Base-by-base conservation (phyloP, 2,797 vertebrate genomes). In the Microctenopoma lineatum region DNA sequence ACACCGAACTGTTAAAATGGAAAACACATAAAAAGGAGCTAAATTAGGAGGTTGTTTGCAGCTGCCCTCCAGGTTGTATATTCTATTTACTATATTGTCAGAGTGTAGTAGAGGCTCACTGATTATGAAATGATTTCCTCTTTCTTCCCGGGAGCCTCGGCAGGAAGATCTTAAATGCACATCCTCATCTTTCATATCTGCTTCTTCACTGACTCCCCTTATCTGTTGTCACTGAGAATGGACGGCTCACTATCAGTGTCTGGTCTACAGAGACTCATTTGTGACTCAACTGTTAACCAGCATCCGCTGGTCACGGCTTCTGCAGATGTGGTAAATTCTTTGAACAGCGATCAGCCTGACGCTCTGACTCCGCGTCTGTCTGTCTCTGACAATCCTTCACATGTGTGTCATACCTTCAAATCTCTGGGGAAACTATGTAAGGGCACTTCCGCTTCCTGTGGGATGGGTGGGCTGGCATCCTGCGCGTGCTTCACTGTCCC, bases 361-460 rank as follows among this genome's bases (percentile, higher is more conserved):
- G 34, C 46, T 69, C 36, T 32, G 59, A 55, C 71, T 75, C 54
- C 27, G 10, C 66, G 56, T 57, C 46, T 60, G 58, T 77, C 70
- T 75, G 45, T 7, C 34, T 57, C 42, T 60, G 79, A 60, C 45
- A 48, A 74, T 83, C 34, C 56, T 44, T 83, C 51, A 77, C 74
- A 74, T 56, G 59, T 59, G 76, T 83, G 79, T 89, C 89, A 87
- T 65, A 62, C 62, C 32, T n/a, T 55, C 27, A 26, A 51, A 68
- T 88, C 83, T 81, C 54, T 38, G 26, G 73, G 64, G 75, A 21
- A 60, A 84, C 79, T 70, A 25, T 42, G 64, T 36, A 62, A 74
- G 73, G 79, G 64, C 73, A 54, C 79, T 90, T 92, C 91, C 90
- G 81, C 72, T 90, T 92, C 89, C 91, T 90, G 84, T 58, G 75